Evolutionary conservation across 2,888 invertebrate species (phyloP), one percentile per base, ranked within the genome.

Genomic region (Cantharis rufa): DNA sequence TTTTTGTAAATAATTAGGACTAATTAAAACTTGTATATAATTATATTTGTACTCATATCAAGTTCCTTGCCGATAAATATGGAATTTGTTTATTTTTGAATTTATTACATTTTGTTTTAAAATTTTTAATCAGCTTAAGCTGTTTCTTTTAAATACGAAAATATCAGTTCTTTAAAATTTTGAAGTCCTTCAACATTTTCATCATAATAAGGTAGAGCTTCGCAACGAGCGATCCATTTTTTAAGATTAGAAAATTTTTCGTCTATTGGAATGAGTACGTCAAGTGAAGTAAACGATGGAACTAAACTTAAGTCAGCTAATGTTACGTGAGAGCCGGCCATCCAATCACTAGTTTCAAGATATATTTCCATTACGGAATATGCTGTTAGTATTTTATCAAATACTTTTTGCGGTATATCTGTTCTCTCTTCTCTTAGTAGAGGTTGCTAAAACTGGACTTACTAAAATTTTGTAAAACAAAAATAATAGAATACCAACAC

Each of bases 231-330:
- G 16, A 87, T 75, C 87, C 87, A 88, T 32, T 32, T 32, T 32
- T 32, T 32, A 32, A 32, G 32, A 3, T 13, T 32, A 13, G 32
- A 32, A 32, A 32, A 32, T 32, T 32, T 32, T 73, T 75, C 21
- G 70, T 88, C 85, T 7, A 88, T 73, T 15, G 87, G 86, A 2
- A 86, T 74, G 11, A 88, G 76, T 32, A 85, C 81, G 10, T 83
- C 80, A 4, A 88, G 73, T 3, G 85, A 83, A 0, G 87, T 83
- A 2, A 88, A 79, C 0, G 86, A 85, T n/a, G 89, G 84, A 10
- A 88, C 86, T 27, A 89, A 85, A 13, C 88, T 87, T 66, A 90
- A 84, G 82, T 92, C 92, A 10, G 91, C 91, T 71, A 92, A 86
- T 3, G 91, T 91, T 69, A 90, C 82, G 16, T 87, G 83, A 66